These are phyloP conservation scores for Notospermus geniculatus DNA, from an alignment of 1,140 invertebrate genomes.

Conservation along the genomic window DNA sequence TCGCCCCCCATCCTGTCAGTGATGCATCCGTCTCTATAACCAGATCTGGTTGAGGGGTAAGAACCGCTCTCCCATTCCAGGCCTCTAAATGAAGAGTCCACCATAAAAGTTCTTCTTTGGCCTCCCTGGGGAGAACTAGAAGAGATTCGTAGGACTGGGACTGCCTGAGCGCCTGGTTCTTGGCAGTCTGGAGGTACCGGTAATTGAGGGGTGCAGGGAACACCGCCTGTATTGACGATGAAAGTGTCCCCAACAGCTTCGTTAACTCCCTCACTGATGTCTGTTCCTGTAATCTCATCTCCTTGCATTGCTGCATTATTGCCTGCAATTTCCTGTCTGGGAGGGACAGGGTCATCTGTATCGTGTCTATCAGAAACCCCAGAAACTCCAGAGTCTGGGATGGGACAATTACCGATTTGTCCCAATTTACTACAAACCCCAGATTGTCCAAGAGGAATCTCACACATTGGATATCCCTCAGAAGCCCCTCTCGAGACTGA, in stretches of 20 bases:
- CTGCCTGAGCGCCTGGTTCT: conserved; percentile 13
- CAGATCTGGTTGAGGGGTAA: conserved; percentile 12
- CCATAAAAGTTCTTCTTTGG: too few species aligned
- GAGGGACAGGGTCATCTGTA: too few species aligned
- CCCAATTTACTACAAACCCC: too few species aligned
- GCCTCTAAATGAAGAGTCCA: too few species aligned
- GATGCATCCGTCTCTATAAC: conserved; percentile 17
- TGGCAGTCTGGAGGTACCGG: conserved; percentile 13
- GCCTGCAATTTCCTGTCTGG: too few species aligned
- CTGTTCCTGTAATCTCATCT: too few species aligned
- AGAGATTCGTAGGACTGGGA: too few species aligned
- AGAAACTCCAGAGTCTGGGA: background rate
- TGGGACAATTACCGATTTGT: background rate
- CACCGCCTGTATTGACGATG: conserved; percentile 12
- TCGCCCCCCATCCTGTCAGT: conserved; percentile 9
- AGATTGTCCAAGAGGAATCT: too few species aligned
- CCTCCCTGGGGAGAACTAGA: too few species aligned
- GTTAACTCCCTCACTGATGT: conserved; percentile 14
- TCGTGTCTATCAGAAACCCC: too few species aligned
- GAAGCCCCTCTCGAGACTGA: conserved; percentile 9
- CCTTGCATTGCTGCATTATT: too few species aligned
- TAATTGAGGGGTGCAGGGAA: conserved; percentile 16
- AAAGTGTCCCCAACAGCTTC: conserved; percentile 13
- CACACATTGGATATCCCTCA: too few species aligned
- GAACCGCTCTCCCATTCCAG: conserved; percentile 12